phyloP scores from a whole-genome alignment of 2,113 vertebrate species.

The Callithrix jacchus region DNA sequence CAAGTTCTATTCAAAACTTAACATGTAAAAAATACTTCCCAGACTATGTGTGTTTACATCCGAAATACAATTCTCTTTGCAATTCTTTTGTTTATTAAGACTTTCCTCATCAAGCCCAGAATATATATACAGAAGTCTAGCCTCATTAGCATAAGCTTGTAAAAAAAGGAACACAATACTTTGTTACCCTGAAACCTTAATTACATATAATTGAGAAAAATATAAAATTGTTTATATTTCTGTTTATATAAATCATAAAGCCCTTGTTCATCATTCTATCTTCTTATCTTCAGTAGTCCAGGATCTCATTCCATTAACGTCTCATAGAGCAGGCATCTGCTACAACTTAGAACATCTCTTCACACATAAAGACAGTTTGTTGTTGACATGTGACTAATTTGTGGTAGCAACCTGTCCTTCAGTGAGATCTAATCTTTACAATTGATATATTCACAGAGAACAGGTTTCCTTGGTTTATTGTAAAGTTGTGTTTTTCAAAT shows the following conservation, averaged over 20 bases:
- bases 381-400: background rate
- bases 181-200: background rate
- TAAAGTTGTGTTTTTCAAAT: background rate
- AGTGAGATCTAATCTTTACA: background rate
- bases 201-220: background rate
- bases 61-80: background rate
- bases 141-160: background rate
- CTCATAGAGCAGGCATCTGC: background rate
- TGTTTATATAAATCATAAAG: background rate
- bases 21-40: constrained; percentile 27
- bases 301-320: background rate
- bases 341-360: background rate
- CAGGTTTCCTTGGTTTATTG: background rate
- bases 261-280: background rate
- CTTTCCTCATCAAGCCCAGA: background rate
- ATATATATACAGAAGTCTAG: background rate
- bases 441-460: background rate
- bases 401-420: background rate
- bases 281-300: background rate
- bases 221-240: background rate
- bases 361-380: background rate
- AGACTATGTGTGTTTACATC: background rate
- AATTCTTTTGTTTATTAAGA: constrained; percentile 18
- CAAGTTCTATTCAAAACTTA: background rate
- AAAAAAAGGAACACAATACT: background rate